Base-by-base conservation (phyloP, 2,797 vertebrate species). In the Gambusia yucatana region DNA sequence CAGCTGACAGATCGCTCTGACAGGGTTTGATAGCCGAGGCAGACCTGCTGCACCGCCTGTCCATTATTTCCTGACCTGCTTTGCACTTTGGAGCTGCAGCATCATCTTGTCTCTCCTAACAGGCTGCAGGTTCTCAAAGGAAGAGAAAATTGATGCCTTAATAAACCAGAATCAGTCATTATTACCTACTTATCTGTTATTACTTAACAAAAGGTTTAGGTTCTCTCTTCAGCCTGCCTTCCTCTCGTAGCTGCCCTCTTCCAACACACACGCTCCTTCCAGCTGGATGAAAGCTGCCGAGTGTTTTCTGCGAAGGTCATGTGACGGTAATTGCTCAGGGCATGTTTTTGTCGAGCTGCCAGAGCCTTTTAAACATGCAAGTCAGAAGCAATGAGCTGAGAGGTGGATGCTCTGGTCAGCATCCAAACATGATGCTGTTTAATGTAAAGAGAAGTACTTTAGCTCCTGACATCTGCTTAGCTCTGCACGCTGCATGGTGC, bases 261-360 rank as follows among this genome's bases (percentile, higher is more conserved):
- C 11, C 77, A 33, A 20, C 84, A 36, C n/a, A 14, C 41, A 14
- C 22, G 46, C 36, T 67, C 63, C 73, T 11, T 30, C 57, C 73
- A 14, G 11, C 20, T 73, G 4, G 77, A 75, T 48, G 63, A 72
- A 57, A 10, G 72, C 57, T 59, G 75, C 3, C 13, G 72, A 82
- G 77, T 13, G 82, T 77, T 89, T 80, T 46, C 44, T 76, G 89
- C 73, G 17, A 75, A 85, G 70, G 80, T 90, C 85, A 88, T 85
- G 84, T 82, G 80, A 80, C 36, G 78, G 67, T 91, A 88, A 90
- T 85, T 80, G 81, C 83, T 43, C 67, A 80, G 81, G 79, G 76
- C 86, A 71, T 43, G 46, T 77, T 81, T 84, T 88, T 85, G 88
- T 90, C 82, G 82, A 86, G 73, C 76, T 85, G 89, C 82, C 90